Conservation (phyloP, 2,113 vertebrate genomes). For the Glareola pratincola region DNA sequence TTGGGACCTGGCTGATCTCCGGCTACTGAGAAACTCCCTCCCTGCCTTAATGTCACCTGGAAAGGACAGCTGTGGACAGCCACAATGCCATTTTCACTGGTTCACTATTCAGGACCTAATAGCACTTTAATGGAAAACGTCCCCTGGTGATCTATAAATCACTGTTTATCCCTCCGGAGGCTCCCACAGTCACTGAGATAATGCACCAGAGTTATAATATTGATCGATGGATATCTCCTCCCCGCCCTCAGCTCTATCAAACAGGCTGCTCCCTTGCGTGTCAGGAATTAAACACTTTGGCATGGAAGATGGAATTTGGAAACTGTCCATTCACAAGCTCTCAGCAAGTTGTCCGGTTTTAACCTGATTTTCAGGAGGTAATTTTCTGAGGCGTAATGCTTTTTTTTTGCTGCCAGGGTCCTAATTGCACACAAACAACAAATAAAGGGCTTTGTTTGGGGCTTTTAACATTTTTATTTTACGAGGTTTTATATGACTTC, state of each 20-base stretch:
- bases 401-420: background rate
- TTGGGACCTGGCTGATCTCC: background rate
- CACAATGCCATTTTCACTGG: background rate
- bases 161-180: background rate
- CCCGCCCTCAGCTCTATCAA: background rate
- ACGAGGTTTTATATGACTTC: background rate
- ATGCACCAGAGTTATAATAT: background rate
- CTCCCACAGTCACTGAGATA: background rate
- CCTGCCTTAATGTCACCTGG: background rate
- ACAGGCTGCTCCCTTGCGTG: background rate
- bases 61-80: background rate
- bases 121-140: background rate
- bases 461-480: background rate
- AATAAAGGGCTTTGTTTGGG: background rate
- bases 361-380: background rate
- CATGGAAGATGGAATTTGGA: background rate
- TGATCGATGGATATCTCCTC: background rate
- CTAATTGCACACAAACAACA: conserved; percentile 36
- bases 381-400: background rate
- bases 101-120: background rate
- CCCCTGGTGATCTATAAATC: background rate
- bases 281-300: background rate
- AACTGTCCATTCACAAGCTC: background rate
- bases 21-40: background rate
- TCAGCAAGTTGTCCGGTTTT: background rate